phyloP scores from a whole-genome alignment of 1,140 invertebrate genomes.

The Papilio xuthus region DNA sequence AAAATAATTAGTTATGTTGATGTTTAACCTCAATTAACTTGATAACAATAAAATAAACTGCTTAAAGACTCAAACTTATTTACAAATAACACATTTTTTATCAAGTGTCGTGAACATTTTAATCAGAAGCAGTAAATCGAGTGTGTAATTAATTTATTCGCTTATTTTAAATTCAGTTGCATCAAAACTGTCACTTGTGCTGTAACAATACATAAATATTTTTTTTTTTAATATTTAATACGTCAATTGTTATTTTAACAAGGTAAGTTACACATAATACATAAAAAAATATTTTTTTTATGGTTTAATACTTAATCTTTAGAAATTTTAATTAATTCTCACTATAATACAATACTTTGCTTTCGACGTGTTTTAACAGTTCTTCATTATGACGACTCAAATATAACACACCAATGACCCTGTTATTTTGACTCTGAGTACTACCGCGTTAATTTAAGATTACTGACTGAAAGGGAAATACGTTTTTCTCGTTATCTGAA shows the following conservation, averaged over 20 bases:
- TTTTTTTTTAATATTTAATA: neutral
- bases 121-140: conserved; percentile 1
- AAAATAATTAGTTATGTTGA: neutral
- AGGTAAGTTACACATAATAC: neutral
- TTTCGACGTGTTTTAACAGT: too few species aligned
- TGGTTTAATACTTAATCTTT: too few species aligned
- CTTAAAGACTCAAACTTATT: neutral
- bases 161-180: conserved; percentile 13
- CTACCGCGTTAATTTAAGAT: too few species aligned
- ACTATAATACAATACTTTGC: too few species aligned
- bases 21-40: neutral
- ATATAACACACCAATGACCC: too few species aligned
- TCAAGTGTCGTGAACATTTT: conserved; percentile 5
- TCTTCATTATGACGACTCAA: too few species aligned
- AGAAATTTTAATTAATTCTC: too few species aligned
- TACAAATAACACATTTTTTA: neutral
- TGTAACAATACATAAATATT: neutral
- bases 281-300: too few species aligned
- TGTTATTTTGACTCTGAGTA: too few species aligned
- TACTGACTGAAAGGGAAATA: too few species aligned
- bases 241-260: neutral
- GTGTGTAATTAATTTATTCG: neutral
- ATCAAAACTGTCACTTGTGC: neutral
- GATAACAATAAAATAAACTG: neutral
- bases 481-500: too few species aligned